Evolutionary conservation across 2,113 vertebrate species (phyloP).

Genomic region (Antechinus stuartii): DNA sequence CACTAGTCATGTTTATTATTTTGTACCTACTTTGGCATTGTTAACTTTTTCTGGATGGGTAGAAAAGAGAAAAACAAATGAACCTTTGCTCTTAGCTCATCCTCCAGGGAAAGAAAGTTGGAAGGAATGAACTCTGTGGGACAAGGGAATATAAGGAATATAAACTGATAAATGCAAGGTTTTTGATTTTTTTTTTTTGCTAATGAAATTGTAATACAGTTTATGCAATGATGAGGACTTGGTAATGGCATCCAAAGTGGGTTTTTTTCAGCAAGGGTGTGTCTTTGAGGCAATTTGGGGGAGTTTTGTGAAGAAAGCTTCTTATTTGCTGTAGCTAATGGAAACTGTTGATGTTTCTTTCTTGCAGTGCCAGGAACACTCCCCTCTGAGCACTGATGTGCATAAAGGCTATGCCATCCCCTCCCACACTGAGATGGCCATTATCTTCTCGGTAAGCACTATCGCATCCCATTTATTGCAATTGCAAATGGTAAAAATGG

Average conservation of each 20-base stretch:
- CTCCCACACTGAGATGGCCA: conserved; percentile 2
- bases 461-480: neutral
- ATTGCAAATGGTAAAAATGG: conserved; percentile 10
- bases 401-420: neutral
- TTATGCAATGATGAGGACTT: neutral
- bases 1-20: neutral
- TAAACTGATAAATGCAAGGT: neutral
- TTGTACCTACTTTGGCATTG: neutral
- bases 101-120: neutral
- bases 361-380: neutral
- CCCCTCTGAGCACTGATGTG: neutral
- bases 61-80: neutral
- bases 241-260: neutral
- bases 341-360: neutral
- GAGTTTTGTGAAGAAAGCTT: neutral
- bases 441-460: neutral
- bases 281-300: conserved; percentile 7
- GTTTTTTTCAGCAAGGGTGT: neutral
- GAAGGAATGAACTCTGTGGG: neutral
- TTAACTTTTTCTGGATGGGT: neutral
- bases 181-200: neutral
- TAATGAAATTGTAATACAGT: neutral
- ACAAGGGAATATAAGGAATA: neutral
- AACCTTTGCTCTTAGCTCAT: neutral
- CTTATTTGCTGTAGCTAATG: neutral